These are phyloP conservation scores for Iguana delicatissima DNA, from an alignment of 2,797 vertebrate species.

Conservation along the genomic window DNA sequence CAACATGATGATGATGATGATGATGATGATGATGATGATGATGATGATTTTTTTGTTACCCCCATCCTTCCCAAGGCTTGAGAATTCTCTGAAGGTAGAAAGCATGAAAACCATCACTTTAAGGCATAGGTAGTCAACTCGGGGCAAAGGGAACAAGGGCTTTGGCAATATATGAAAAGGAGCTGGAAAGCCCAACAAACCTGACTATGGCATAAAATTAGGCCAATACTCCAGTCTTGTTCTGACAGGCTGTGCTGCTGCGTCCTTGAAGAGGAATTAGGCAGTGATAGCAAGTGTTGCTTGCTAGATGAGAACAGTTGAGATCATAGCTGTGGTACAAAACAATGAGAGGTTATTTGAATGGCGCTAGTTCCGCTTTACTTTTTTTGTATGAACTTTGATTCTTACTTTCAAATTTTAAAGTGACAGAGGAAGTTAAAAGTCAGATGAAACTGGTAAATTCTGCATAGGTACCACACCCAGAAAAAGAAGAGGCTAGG, in stretches of 20 bases:
- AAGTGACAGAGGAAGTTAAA: not conserved
- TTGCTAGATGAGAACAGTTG: slow-evolving; percentile 13
- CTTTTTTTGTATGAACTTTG: slow-evolving; percentile 20
- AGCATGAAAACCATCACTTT: not conserved
- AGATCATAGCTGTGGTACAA: not conserved
- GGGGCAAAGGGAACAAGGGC: too few relatives aligned
- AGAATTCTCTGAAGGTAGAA: not conserved
- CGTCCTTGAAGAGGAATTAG: not conserved
- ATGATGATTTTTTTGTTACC: too few relatives aligned
- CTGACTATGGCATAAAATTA: not conserved
- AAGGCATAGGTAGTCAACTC: not conserved
- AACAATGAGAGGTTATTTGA: not conserved
- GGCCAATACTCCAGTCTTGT: not conserved
- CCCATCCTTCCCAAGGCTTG: too few relatives aligned
- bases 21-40: not conserved
- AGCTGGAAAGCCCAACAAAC: not conserved
- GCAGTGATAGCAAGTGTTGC: not conserved
- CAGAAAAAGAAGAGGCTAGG: not conserved
- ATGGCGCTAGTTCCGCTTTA: not conserved
- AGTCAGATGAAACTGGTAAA: slow-evolving; percentile 30
- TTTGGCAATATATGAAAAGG: not conserved
- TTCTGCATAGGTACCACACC: slow-evolving; percentile 12
- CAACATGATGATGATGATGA: not conserved
- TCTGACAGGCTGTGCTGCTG: not conserved
- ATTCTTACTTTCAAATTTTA: slow-evolving; percentile 2